Conservation (phyloP, 2,113 vertebrate genomes). For the Cololabis saira region DNA sequence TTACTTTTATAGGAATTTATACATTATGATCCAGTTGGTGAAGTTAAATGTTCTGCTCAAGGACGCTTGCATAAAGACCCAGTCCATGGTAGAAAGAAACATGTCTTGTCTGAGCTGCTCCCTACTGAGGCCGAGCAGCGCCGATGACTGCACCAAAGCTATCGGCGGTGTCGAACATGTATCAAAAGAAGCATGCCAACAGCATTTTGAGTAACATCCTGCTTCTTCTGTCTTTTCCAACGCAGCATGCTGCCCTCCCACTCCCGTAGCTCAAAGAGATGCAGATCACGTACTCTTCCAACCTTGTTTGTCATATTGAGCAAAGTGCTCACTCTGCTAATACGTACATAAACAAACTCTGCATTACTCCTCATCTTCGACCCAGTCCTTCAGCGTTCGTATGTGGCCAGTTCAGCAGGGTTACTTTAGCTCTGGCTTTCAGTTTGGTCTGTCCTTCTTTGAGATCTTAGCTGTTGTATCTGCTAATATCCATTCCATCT, state of each 20-base stretch:
- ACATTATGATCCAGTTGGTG: not conserved
- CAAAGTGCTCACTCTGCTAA: constrained; percentile 9
- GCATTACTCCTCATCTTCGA: not conserved
- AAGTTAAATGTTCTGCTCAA: constrained; percentile 18
- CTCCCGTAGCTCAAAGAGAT: constrained; percentile 11
- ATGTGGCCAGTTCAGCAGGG: not conserved
- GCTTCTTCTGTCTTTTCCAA: constrained; percentile 29
- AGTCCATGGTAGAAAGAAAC: not conserved
- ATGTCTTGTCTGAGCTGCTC: not conserved
- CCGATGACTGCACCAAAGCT: not conserved
- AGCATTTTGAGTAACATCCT: constrained; percentile 20
- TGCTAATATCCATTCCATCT: not conserved
- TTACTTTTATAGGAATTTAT: not conserved
- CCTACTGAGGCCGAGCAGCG: not conserved
- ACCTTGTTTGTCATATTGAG: constrained; percentile 5
- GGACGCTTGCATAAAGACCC: constrained; percentile 14
- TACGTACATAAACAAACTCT: constrained; percentile 2
- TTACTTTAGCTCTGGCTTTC: not conserved
- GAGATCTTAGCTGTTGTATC: too few relatives aligned
- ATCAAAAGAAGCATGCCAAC: constrained; percentile 24
- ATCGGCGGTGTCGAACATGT: constrained; percentile 1
- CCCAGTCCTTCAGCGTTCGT: constrained; percentile 6
- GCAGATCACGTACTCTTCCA: constrained; percentile 29
- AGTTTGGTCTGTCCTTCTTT: too few relatives aligned
- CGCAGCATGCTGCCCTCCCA: constrained; percentile 20